These are phyloP conservation scores for Tachyglossus aculeatus DNA, from an alignment of 2,797 vertebrate genomes.

Conservation along the genomic window DNA sequence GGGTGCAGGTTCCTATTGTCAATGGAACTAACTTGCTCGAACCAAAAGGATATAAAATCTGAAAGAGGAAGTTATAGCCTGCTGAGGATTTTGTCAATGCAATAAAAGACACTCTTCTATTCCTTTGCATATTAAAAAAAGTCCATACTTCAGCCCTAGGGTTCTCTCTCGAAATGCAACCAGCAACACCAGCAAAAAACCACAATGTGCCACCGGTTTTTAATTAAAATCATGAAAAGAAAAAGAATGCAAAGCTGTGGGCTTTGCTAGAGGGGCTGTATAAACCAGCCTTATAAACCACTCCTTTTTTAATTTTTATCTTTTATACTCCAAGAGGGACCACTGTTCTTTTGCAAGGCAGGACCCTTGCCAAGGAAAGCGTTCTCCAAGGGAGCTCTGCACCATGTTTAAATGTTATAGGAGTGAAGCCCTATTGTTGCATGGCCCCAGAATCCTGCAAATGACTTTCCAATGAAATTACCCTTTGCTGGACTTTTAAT, in stretches of 20 bases:
- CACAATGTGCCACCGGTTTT: neutral
- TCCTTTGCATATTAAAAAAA: too few species aligned
- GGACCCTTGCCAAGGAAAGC: neutral
- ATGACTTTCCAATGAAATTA: neutral
- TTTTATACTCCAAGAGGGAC: neutral
- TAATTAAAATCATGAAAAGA: conserved; percentile 9
- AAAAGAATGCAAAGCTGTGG: neutral
- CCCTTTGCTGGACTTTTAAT: neutral
- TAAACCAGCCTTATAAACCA: neutral
- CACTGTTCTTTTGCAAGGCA: neutral
- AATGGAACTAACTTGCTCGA: too few species aligned
- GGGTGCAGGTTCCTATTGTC: too few species aligned
- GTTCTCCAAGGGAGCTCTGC: accelerated
- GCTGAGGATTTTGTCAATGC: too few species aligned
- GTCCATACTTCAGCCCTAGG: neutral
- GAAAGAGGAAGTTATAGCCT: too few species aligned
- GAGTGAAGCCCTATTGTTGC: neutral
- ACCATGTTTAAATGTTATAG: neutral
- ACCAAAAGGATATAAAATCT: too few species aligned
- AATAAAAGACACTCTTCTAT: too few species aligned
- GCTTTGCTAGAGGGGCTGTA: neutral
- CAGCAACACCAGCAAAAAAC: neutral
- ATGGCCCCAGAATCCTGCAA: accelerated
- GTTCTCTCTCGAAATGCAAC: neutral
- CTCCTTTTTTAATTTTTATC: neutral